Evolutionary conservation across 1,140 invertebrate genomes (phyloP).

Genomic region (Heliconius eleuchia): DNA sequence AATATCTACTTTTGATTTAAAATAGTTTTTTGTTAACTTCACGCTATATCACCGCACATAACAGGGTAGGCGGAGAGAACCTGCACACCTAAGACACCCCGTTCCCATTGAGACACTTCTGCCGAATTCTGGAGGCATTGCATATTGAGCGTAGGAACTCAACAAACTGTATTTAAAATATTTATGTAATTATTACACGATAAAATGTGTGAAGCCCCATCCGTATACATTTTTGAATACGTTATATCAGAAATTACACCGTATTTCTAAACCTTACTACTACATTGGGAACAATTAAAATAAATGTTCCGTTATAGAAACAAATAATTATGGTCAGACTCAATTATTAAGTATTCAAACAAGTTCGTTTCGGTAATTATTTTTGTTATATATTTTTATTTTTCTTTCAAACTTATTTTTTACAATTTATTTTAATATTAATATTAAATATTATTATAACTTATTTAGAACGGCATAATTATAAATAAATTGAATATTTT

Average conservation of each 20-base stretch:
- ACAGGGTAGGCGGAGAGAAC: too few relatives aligned
- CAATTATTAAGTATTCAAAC: conserved; percentile 36
- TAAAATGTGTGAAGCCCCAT: neutral
- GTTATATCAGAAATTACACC: conserved; percentile 28
- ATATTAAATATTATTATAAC: too few relatives aligned
- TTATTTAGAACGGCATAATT: neutral
- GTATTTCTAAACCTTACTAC: conserved; percentile 23
- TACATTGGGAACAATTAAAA: conserved; percentile 38
- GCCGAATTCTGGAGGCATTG: too few relatives aligned
- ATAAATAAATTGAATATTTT: too few relatives aligned
- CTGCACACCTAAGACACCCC: too few relatives aligned
- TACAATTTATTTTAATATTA: too few relatives aligned
- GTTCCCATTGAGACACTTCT: too few relatives aligned
- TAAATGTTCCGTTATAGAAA: conserved; percentile 27
- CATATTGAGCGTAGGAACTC: too few relatives aligned
- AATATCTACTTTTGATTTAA: too few relatives aligned
- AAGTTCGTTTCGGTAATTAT: neutral
- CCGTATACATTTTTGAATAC: neutral
- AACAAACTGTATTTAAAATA: neutral
- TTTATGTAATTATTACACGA: neutral
- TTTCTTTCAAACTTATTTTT: too few relatives aligned
- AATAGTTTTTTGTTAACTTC: neutral
- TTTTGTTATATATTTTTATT: neutral
- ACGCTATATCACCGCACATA: too few relatives aligned
- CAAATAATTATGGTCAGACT: conserved; percentile 35